phyloP scores from a whole-genome alignment of 1,140 invertebrate genomes.

The Drosophila rhopaloa region DNA sequence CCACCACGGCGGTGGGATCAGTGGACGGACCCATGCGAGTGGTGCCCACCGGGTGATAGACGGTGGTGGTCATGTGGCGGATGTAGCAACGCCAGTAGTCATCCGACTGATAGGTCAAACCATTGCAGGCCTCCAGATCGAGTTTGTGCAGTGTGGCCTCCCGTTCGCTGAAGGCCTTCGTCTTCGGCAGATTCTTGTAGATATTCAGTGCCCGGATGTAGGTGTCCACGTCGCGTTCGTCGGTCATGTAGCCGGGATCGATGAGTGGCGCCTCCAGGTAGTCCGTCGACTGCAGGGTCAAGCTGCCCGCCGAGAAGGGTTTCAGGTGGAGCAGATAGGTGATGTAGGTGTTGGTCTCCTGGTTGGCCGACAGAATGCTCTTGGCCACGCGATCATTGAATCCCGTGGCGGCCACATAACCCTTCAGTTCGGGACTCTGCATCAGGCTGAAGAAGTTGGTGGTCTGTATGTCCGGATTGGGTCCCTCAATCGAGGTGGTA shows the following conservation, averaged over 20 bases:
- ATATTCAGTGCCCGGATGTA: conserved; percentile 89
- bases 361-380: conserved; percentile 84
- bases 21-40: conserved; percentile 90
- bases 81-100: conserved; percentile 89
- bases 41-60: conserved; percentile 91
- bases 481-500: conserved; percentile 70
- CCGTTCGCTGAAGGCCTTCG: conserved; percentile 85
- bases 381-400: conserved; percentile 85
- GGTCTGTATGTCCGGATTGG: conserved; percentile 84
- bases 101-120: conserved; percentile 85
- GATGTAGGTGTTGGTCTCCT: conserved; percentile 84
- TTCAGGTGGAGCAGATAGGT: conserved; percentile 85
- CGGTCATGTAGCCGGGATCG: conserved; percentile 92
- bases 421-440: conserved; percentile 75
- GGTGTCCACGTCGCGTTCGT: conserved; percentile 89
- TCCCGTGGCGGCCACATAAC: conserved; percentile 78
- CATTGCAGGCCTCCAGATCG: conserved; percentile 84
- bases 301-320: conserved; percentile 85
- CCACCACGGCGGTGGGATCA: conserved; percentile 88
- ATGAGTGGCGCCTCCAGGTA: conserved; percentile 88
- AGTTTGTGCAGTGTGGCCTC: conserved; percentile 84
- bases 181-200: conserved; percentile 85
- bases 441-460: conserved; percentile 81
- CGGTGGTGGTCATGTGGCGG: conserved; percentile 87
- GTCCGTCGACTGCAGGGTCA: conserved; percentile 80